Base-by-base conservation (phyloP, 2,888 invertebrate species). In the Creontiades dilutus region DNA sequence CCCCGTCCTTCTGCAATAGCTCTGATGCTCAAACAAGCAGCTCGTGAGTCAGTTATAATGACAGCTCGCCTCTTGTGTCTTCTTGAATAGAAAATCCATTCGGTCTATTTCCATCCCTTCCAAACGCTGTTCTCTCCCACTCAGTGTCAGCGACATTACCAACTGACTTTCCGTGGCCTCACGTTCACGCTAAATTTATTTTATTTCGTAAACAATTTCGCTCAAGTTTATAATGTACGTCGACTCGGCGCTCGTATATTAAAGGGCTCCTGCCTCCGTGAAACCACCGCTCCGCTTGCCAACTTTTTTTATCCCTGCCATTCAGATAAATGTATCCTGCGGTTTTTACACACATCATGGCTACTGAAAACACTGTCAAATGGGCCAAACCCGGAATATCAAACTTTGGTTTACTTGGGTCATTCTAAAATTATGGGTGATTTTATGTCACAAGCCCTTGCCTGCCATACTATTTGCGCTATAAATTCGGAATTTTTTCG, bases 121-220 rank as follows among this genome's bases (percentile, higher is more conserved):
- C n/a, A 0, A 4, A 19, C 19, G 61, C n/a, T 61, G 16, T 12
- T n/a, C 9, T 13, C 61, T n/a, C 61, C 61, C 16, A 19, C 61
- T 61, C 61, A 9, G 52, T 52, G 52, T 16, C 52, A 14, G 14
- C 52, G 16, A 52, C 52, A 52, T 16, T 52, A 16, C 61, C n/a
- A 2, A 37, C 57, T 4, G 57, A 57, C 16, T 61, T 52, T 52
- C 61, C 19, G n/a, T 61, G 1, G 61, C 61, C 61, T 61, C 61
- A 16, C 76, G n/a, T 76, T 76, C 76, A 76, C 76, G 28, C 76
- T 76, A 76, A 76, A 76, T 76, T 76, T 76, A 76, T 28, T 76
- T 46, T 28, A 76, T 76, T 76, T 28, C 76, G n/a, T 76, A 28
- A 27, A 76, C 76, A 28, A 76, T 76, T 76, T 28, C 37, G 13